Base-by-base conservation (phyloP, 1,140 invertebrate species). In the Paraescarpia echinospica region DNA sequence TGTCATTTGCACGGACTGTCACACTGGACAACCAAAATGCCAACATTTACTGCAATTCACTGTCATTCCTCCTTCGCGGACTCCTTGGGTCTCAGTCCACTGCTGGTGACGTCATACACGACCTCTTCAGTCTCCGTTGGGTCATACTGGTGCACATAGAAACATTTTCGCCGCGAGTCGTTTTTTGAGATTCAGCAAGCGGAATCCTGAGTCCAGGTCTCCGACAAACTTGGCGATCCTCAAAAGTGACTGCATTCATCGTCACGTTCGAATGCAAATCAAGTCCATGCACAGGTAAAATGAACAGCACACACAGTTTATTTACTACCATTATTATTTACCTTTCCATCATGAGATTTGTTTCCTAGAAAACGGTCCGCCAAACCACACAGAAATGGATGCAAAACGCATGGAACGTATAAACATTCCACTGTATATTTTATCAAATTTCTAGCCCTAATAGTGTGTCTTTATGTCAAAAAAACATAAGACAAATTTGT, bases 71-170 rank as follows among this genome's bases (percentile, higher is more conserved):
- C 59, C 59, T 1, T 77, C 27, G 8, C 59, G 59, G 59, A 18
- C 22, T 2, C 59, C 59, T 77, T 77, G 18, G 93, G 93, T 90
- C 89, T n/a, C 27, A 99, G 96, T 0, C 98, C 98, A 91, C 98
- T 96, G 93, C 99, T 98, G 93, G 97, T 98, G 6, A 99, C 96
- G 95, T 99, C 98, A 95, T 99, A 99, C 14, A 99, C 98, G 2
- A 99, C 98, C 96, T 99, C 98, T 95, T 99, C 98, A 41, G 99
- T 98, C 96, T 99, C 99, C 95, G 99, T 99, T 4, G 99, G 97
- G 94, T 99, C 98, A 95, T 99, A 99, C 94, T 99, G 99, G 0
- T 99, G 96, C 1, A 97, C 98, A 96, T 99, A 98, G 95, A 98
- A 99, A 92, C 98, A 97, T 95, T 98, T 99, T 41, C 98, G 96